Percentiles rank a stretch among this genome's conserved stretches.
phyloP scores from a whole-genome alignment of 1,140 invertebrate genomes.

The Brachionus angularis region DNA sequence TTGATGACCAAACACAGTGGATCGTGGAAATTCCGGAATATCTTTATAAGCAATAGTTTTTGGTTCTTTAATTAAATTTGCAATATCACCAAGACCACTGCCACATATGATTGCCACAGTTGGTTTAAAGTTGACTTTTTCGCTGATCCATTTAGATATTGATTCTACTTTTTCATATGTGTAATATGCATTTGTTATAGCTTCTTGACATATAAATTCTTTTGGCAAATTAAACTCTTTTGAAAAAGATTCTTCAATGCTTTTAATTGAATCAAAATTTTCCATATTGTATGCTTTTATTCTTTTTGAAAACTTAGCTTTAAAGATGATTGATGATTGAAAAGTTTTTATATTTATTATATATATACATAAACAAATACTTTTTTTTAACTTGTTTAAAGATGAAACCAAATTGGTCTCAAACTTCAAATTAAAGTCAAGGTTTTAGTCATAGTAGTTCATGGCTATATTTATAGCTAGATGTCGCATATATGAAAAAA shows the following conservation, averaged over 20 bases:
- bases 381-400: no score
- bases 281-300: no score
- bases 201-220: conserved; percentile 35
- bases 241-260: conserved; percentile 20
- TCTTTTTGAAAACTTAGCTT: no score
- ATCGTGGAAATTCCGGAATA: conserved; percentile 86
- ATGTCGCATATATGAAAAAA: no score
- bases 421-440: no score
- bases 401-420: no score
- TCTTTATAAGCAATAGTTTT: conserved; percentile 75
- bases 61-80: conserved; percentile 70
- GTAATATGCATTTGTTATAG: conserved; percentile 20
- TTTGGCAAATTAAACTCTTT: conserved; percentile 37
- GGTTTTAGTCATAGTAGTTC: no score
- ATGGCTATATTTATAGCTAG: no score
- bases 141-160: conserved; percentile 16
- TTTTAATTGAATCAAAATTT: no score
- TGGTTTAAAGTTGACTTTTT: conserved; percentile 59
- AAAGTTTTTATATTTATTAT: no score
- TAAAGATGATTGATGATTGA: no score
- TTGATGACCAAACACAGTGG: conserved; percentile 78
- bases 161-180: conserved; percentile 40
- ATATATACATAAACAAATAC: no score
- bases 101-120: conserved; percentile 91
- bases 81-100: conserved; percentile 79